Base-by-base conservation (phyloP, 2,797 vertebrate species). In the Dipus sagitta region DNA sequence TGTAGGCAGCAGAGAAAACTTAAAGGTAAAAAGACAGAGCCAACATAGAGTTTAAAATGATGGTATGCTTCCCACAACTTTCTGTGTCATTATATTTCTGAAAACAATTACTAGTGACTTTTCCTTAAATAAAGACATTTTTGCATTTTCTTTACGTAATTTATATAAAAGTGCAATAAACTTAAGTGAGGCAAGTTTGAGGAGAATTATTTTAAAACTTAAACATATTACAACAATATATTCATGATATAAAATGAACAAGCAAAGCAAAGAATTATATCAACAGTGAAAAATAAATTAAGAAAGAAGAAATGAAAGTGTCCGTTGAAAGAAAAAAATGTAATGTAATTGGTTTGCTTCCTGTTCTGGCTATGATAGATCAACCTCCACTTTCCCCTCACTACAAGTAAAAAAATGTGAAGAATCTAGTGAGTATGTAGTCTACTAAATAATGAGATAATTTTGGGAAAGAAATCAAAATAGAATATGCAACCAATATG, bases 191-290 rank as follows among this genome's bases (percentile, higher is more conserved):
- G 70, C 47, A 93, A 80, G 1, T 23, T 78, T 58, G 74, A 77
- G n/a, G 76, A 78, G 26, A 83, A 83, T 92, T 85, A 78, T 85
- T 75, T 95, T 65, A 86, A 90, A 93, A 75, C n/a, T 86, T 62
- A 86, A 88, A 80, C 21, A 65, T 82, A 67, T 70, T 52, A 85
- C 67, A 75, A 15, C 54, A 92, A 38, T 72, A 65, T 71, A 74
- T 54, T 47, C 54, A 81, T 38, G 58, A 91, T 54, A 34, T 13
- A 72, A 80, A 90, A 82, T 32, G 68, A n/a, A n/a, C n/a, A n/a
- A 80, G 38, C 5, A 70, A 87, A 62, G 12, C 42, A 92, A 23
- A n/a, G 30, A 89, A 75, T 60, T 5, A 86, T 2, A 34, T 15
- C 34, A 85, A 90, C 81, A 83, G 47, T 0, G 9, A 71, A 71